Evolutionary conservation across 2,797 vertebrate genomes (phyloP).

Genomic region (Emydoidea blandingii): DNA sequence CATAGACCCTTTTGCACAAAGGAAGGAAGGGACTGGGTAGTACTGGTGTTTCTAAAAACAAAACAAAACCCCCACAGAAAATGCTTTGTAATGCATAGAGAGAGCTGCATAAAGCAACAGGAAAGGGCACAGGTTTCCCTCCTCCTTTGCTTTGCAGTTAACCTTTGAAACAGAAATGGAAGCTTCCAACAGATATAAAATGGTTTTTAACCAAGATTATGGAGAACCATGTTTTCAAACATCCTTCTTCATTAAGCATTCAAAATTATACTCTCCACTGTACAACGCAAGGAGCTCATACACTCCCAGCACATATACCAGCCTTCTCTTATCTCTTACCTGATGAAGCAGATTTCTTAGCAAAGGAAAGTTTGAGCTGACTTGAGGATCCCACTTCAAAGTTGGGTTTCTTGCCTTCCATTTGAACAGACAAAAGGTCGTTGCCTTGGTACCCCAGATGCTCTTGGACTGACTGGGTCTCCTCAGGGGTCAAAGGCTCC

Average conservation of each 20-base stretch:
- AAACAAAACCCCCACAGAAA: background rate
- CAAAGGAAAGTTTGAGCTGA: conserved; percentile 88
- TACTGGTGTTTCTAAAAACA: background rate
- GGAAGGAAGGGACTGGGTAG: background rate
- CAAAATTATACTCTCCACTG: background rate
- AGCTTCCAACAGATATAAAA: background rate
- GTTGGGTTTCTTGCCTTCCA: conserved; percentile 91
- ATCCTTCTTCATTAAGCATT: too few relatives aligned
- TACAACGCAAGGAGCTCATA: background rate
- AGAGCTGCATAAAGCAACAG: background rate
- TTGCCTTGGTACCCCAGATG: conserved; percentile 81
- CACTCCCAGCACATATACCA: background rate
- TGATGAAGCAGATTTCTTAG: conserved; percentile 81
- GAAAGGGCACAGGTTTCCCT: background rate
- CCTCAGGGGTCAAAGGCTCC: conserved; percentile 77
- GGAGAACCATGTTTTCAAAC: background rate
- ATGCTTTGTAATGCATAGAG: background rate
- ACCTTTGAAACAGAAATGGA: background rate
- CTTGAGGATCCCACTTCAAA: conserved; percentile 95
- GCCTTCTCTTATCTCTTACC: conserved; percentile 74
- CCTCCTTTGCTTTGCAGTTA: background rate
- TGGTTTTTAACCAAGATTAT: background rate
- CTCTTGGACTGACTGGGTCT: conserved; percentile 68
- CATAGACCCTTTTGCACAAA: background rate
- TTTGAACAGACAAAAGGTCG: conserved; percentile 78